Percentiles rank a stretch among this genome's conserved stretches.
phyloP scores from a whole-genome alignment of 1,140 invertebrate genomes.

The Microvelia longipes region DNA sequence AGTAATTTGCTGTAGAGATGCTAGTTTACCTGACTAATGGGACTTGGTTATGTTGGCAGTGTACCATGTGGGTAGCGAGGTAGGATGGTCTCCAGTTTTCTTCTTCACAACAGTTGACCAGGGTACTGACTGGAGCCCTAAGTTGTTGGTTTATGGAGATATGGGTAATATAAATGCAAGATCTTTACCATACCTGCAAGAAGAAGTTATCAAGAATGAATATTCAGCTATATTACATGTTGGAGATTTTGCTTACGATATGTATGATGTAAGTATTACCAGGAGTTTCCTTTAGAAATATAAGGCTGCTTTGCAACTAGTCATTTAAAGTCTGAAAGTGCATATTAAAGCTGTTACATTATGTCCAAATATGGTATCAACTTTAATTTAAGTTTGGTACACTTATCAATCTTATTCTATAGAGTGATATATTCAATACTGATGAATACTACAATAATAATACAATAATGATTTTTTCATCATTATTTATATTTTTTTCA shows the following conservation, averaged over 20 bases:
- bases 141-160: conserved; percentile 74
- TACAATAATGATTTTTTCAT: too few species aligned
- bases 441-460: too few species aligned
- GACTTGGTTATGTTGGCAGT: too few species aligned
- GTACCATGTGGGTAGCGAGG: conserved; percentile 63
- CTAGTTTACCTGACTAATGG: too few species aligned
- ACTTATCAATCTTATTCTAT: too few species aligned
- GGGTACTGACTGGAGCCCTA: conserved; percentile 53
- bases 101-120: conserved; percentile 50
- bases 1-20: too few species aligned
- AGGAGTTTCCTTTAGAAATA: neutral
- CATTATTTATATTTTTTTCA: too few species aligned
- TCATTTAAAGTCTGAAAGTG: neutral
- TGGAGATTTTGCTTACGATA: conserved; percentile 91
- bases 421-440: too few species aligned
- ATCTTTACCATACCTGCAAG: conserved; percentile 59
- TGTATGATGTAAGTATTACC: conserved; percentile 49
- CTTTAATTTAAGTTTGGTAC: too few species aligned
- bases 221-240: conserved; percentile 84
- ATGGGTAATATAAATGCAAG: conserved; percentile 81
- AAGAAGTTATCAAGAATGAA: conserved; percentile 56
- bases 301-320: neutral
- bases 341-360: too few species aligned
- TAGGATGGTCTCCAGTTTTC: conserved; percentile 64
- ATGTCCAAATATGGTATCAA: too few species aligned